Percentiles rank a stretch among this genome's conserved stretches.
These are phyloP conservation scores for Poeciliopsis turrubarensis DNA, from an alignment of 2,113 vertebrate species.

Conservation along the genomic window DNA sequence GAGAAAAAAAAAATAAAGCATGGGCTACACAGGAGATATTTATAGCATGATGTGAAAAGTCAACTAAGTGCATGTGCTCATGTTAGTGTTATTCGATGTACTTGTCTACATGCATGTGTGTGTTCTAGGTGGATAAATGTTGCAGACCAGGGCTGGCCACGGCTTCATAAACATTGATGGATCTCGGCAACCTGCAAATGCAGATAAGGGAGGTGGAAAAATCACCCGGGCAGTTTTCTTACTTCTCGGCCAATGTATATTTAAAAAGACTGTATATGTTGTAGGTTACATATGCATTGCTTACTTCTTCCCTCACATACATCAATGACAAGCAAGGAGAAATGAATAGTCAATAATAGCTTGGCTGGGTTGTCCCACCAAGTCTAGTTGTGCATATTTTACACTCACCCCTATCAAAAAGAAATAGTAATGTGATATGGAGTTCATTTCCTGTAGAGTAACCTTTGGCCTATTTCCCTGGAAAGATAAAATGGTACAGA, in stretches of 20 bases:
- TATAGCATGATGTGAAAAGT: conserved; percentile 70
- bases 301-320: conserved; percentile 83
- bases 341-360: conserved; percentile 78
- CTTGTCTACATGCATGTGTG: conserved; percentile 53
- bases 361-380: conserved; percentile 47
- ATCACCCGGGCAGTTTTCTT: conserved; percentile 77
- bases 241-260: conserved; percentile 84
- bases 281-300: conserved; percentile 86
- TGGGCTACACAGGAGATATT: conserved; percentile 64
- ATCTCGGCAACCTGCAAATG: conserved; percentile 93
- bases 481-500: conserved; percentile 59
- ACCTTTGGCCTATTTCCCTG: conserved; percentile 64
- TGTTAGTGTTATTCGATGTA: conserved; percentile 52
- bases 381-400: conserved; percentile 72
- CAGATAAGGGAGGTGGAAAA: conserved; percentile 89
- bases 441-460: conserved; percentile 74
- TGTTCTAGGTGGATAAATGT: conserved; percentile 75
- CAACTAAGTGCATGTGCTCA: conserved; percentile 62
- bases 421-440: conserved; percentile 65
- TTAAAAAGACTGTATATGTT: conserved; percentile 80
- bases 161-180: conserved; percentile 86
- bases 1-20: conserved; percentile 55
- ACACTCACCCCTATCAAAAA: conserved; percentile 67
- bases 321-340: conserved; percentile 87
- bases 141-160: conserved; percentile 81